Conservation (phyloP, 2,113 vertebrate genomes). For the Melospiza georgiana region DNA sequence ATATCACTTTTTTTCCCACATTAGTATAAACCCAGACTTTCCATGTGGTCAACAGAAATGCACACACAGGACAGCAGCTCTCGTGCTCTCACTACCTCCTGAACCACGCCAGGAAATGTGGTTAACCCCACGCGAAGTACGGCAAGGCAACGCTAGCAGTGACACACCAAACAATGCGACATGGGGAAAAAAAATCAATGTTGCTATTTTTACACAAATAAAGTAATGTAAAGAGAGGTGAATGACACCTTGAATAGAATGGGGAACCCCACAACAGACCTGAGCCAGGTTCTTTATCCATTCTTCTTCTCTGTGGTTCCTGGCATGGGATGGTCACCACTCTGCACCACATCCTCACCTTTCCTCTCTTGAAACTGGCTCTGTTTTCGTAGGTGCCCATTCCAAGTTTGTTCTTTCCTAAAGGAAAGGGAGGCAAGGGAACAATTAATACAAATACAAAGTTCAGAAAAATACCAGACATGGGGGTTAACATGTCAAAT, state of each 20-base stretch:
- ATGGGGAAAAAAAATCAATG: neutral
- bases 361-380: neutral
- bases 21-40: neutral
- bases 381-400: neutral
- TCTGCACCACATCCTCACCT: neutral
- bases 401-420: neutral
- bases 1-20: neutral
- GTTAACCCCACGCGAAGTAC: neutral
- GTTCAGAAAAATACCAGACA: neutral
- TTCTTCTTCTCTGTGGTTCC: neutral
- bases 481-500: neutral
- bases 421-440: neutral
- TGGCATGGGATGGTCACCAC: rapidly evolving
- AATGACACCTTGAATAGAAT: neutral
- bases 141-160: rapidly evolving
- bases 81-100: rapidly evolving
- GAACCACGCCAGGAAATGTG: neutral
- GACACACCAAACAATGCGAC: neutral
- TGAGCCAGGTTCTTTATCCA: neutral
- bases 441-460: neutral
- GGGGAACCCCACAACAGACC: rapidly evolving
- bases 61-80: neutral
- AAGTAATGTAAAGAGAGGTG: neutral
- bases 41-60: neutral
- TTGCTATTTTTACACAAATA: neutral